Conservation (phyloP, 1,140 invertebrate species). For the Pogonus chalceus region DNA sequence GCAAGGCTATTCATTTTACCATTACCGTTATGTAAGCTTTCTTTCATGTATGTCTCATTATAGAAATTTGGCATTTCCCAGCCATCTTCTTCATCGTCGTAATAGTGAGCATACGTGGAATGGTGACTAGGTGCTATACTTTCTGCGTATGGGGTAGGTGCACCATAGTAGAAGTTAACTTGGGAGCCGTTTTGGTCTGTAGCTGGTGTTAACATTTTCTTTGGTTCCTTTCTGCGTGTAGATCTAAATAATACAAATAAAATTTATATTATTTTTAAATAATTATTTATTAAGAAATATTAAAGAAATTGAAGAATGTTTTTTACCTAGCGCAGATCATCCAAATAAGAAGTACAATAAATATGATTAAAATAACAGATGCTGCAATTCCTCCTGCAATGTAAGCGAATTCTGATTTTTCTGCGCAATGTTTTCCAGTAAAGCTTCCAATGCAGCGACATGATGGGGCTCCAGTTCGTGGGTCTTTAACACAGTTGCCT, state of each 20-base stretch:
- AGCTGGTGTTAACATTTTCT: slow-evolving; percentile 75
- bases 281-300: slow-evolving; percentile 1
- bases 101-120: slow-evolving; percentile 91
- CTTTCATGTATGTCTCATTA: slow-evolving; percentile 94
- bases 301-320: slow-evolving; percentile 8
- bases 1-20: slow-evolving; percentile 84
- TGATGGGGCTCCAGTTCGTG: slow-evolving; percentile 60
- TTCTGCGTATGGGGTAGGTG: slow-evolving; percentile 84
- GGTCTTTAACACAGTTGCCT: slow-evolving; percentile 80
- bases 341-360: slow-evolving; percentile 87
- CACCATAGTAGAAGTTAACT: slow-evolving; percentile 93
- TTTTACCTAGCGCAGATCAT: slow-evolving; percentile 86
- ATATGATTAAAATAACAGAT: slow-evolving; percentile 82
- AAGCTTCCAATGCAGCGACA: slow-evolving; percentile 86
- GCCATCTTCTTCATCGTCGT: slow-evolving; percentile 88
- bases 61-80: slow-evolving; percentile 98
- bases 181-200: slow-evolving; percentile 83
- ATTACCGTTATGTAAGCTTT: slow-evolving; percentile 69
- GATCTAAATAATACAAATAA: slow-evolving; percentile 42
- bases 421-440: slow-evolving; percentile 79
- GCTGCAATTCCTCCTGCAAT: slow-evolving; percentile 88
- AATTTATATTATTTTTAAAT: neutral
- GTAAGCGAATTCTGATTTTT: slow-evolving; percentile 90
- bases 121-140: slow-evolving; percentile 91
- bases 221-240: slow-evolving; percentile 72